Evolutionary conservation across 2,888 invertebrate species (phyloP).

Genomic region (Imbricaverruca yamaguchii): DNA sequence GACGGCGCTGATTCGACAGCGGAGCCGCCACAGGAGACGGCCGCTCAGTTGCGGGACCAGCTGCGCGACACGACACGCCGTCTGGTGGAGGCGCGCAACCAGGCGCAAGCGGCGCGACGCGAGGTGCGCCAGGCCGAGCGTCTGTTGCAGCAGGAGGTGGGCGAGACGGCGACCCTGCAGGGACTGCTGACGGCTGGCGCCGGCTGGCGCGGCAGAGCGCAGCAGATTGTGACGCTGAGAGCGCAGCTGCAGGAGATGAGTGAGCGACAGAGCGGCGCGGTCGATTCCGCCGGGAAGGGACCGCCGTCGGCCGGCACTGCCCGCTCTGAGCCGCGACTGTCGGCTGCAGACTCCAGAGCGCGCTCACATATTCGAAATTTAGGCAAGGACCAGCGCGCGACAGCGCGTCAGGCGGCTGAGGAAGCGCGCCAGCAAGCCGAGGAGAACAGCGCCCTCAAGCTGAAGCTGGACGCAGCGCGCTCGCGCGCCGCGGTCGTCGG

Average conservation of each 20-base stretch:
- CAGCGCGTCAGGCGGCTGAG: neutral
- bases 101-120: neutral
- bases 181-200: neutral
- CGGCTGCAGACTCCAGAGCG: neutral
- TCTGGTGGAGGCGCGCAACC: slow-evolving; percentile 15
- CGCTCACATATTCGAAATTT: neutral
- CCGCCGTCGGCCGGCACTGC: neutral
- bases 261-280: neutral
- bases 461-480: slow-evolving; percentile 4
- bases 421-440: neutral
- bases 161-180: neutral
- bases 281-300: too few species aligned
- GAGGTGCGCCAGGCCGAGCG: slow-evolving; percentile 4
- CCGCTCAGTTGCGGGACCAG: neutral
- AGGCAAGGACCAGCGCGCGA: neutral
- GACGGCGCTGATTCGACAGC: neutral
- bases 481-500: neutral
- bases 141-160: slow-evolving; percentile 2
- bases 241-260: slow-evolving; percentile 14
- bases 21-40: neutral
- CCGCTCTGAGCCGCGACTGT: slow-evolving; percentile 3
- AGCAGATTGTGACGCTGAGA: slow-evolving; percentile 1
- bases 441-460: neutral
- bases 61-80: slow-evolving; percentile 6
- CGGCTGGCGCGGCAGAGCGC: slow-evolving; percentile 7